Conservation (phyloP, 2,888 invertebrate genomes). For the Cheilosia vernalis region DNA sequence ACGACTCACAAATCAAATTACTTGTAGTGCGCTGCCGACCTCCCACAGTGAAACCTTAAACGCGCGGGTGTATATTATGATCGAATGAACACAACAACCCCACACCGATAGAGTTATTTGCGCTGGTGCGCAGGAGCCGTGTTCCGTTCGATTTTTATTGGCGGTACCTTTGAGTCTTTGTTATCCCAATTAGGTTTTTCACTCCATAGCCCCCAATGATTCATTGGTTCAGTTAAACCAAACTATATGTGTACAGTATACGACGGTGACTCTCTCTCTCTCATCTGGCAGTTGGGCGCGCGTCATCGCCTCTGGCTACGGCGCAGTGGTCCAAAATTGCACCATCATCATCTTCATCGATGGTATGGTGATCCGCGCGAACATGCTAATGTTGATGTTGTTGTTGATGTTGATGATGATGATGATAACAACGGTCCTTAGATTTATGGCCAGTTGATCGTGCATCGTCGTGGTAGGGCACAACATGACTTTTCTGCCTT, state of each 20-base stretch:
- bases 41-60: conserved; percentile 66
- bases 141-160: conserved; percentile 77
- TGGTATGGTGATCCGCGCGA: conserved; percentile 32
- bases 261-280: conserved; percentile 37
- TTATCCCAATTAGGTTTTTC: conserved; percentile 78
- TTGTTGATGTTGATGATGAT: conserved; percentile 52
- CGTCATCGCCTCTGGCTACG: conserved; percentile 73
- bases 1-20: conserved; percentile 67
- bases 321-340: conserved; percentile 64
- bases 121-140: conserved; percentile 76
- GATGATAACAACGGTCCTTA: conserved; percentile 73
- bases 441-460: conserved; percentile 72
- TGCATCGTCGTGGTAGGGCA: conserved; percentile 71
- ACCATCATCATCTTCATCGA: conserved; percentile 54
- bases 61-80: conserved; percentile 55
- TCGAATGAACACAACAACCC: conserved; percentile 61
- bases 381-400: conserved; percentile 17
- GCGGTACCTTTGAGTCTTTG: conserved; percentile 77
- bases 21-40: conserved; percentile 54
- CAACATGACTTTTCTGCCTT: conserved; percentile 48
- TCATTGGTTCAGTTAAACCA: conserved; percentile 55
- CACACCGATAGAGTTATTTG: conserved; percentile 78
- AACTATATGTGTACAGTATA: conserved; percentile 9
- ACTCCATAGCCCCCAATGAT: conserved; percentile 49
- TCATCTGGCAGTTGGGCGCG: conserved; percentile 71